phyloP scores from a whole-genome alignment of 2,113 vertebrate species.

The Corvus cornix region DNA sequence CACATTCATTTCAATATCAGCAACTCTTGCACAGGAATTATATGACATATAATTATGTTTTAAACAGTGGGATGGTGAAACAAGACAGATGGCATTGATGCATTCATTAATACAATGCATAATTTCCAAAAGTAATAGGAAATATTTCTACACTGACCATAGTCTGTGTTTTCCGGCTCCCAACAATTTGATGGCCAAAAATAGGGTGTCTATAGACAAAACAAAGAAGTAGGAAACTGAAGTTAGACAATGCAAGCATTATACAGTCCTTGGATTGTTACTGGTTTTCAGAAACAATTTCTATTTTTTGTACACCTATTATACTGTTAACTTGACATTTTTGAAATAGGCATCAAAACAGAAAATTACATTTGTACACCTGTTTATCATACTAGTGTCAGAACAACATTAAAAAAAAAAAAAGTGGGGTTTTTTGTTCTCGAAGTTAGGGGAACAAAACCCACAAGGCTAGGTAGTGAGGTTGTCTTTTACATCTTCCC shows the following conservation, averaged over 20 bases:
- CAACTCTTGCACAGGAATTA: constrained; percentile 11
- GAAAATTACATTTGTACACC: neutral
- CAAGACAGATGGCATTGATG: neutral
- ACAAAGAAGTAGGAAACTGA: constrained; percentile 19
- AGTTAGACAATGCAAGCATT: constrained; percentile 52
- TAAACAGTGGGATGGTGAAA: constrained; percentile 13
- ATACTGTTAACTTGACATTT: neutral
- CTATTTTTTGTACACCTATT: neutral
- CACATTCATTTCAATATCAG: neutral
- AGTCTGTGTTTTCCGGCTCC: constrained; percentile 98
- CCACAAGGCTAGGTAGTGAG: neutral
- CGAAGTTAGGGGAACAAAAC: neutral
- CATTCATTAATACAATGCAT: neutral
- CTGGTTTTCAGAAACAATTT: neutral
- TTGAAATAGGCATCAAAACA: neutral
- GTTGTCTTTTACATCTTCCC: neutral
- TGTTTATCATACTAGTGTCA: neutral
- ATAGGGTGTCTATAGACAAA: constrained; percentile 88
- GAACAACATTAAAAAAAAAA: neutral
- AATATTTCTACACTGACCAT: constrained; percentile 82
- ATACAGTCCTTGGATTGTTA: neutral
- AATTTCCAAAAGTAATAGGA: constrained; percentile 5
- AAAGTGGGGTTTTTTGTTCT: neutral
- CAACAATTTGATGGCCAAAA: constrained; percentile 99
- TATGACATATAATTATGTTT: neutral